Evolutionary conservation across 2,888 invertebrate species (phyloP).

Genomic region (Dryobota labecula): DNA sequence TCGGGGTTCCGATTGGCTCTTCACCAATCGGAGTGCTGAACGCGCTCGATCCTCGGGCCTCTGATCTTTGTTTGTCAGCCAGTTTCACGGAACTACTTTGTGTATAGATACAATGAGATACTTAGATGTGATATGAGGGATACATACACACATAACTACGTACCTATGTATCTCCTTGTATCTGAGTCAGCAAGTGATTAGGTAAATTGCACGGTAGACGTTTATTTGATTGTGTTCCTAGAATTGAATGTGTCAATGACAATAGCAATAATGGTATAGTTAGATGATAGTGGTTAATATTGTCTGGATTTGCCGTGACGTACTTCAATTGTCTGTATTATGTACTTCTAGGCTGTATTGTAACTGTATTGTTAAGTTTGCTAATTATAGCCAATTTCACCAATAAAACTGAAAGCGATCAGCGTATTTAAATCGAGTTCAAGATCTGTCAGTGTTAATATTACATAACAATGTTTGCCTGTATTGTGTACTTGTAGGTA

Average conservation of each 20-base stretch:
- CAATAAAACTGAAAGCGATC: too few species aligned
- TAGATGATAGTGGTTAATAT: conserved; percentile 23
- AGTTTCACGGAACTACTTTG: too few species aligned
- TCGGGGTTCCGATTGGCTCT: too few species aligned
- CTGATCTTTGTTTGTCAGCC: too few species aligned
- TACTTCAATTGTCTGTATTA: conserved; percentile 6
- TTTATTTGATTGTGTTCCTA: conserved; percentile 59
- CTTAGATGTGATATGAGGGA: neutral
- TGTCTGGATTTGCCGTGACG: conserved; percentile 10
- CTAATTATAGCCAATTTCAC: too few species aligned
- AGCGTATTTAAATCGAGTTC: too few species aligned
- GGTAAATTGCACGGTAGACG: conserved; percentile 49
- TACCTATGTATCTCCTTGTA: conserved; percentile 21
- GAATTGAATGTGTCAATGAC: conserved; percentile 37
- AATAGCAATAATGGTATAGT: conserved; percentile 31
- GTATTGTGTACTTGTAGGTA: too few species aligned
- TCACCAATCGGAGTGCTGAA: too few species aligned
- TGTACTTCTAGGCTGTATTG: neutral
- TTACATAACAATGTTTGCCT: too few species aligned
- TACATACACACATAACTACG: neutral
- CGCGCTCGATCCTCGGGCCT: too few species aligned
- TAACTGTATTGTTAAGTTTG: neutral
- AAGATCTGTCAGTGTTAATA: too few species aligned
- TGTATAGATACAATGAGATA: neutral
- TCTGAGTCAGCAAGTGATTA: conserved; percentile 51